Evolutionary conservation across 1,140 invertebrate genomes (phyloP).

Genomic region (Luehdorfia chinensis): DNA sequence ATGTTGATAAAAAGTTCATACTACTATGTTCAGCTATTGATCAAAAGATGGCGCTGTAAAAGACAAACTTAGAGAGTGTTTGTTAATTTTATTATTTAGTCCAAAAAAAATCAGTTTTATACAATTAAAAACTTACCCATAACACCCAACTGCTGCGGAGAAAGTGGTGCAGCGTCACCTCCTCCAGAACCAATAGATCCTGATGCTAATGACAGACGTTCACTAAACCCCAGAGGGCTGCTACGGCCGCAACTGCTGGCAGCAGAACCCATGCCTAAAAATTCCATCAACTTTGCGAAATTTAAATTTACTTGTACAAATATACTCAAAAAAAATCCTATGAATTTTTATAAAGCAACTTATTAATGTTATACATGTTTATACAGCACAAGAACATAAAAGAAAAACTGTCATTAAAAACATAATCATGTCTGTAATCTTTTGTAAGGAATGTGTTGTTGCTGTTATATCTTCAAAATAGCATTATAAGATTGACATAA

Average conservation of each 20-base stretch:
- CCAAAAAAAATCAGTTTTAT: not conserved
- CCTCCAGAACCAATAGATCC: slow-evolving; percentile 77
- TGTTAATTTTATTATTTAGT: not conserved
- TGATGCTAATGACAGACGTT: slow-evolving; percentile 80
- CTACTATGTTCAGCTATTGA: slow-evolving; percentile 43
- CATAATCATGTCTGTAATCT: too few species aligned
- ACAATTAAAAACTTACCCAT: slow-evolving; percentile 76
- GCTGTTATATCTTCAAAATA: too few species aligned
- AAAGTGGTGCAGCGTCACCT: slow-evolving; percentile 75
- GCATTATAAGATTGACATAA: too few species aligned
- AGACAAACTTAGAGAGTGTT: slow-evolving; percentile 14
- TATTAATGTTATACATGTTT: too few species aligned
- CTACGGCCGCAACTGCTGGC: slow-evolving; percentile 78
- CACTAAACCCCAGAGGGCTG: slow-evolving; percentile 78
- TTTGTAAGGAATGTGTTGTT: too few species aligned
- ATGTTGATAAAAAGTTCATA: too few species aligned
- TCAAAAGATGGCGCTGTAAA: slow-evolving; percentile 53
- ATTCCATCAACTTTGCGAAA: too few species aligned
- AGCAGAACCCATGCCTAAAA: slow-evolving; percentile 76
- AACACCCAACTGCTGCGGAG: slow-evolving; percentile 83
- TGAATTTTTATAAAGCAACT: too few species aligned
- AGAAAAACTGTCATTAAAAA: too few species aligned
- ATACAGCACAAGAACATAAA: too few species aligned
- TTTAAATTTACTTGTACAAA: too few species aligned
- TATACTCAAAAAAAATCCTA: too few species aligned